Conservation (phyloP, 2,888 invertebrate genomes). For the Conchocele bisecta region DNA sequence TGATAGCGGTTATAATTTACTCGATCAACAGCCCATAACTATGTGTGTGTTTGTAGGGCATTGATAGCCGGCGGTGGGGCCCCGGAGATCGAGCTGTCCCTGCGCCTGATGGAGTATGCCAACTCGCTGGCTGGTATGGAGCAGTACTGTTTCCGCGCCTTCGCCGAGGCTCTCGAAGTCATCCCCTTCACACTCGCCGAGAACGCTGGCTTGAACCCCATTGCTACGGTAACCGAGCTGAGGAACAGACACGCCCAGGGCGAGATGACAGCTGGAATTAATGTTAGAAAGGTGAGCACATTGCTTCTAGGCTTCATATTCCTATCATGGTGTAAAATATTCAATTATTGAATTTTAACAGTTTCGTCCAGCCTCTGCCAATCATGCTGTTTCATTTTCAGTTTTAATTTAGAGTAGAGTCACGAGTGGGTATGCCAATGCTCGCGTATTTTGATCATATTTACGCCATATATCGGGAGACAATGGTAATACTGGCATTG, state of each 20-base stretch:
- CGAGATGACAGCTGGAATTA: conserved; percentile 94
- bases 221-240: conserved; percentile 97
- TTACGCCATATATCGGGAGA: too few species aligned
- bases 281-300: conserved; percentile 89
- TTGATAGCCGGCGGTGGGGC: conserved; percentile 98
- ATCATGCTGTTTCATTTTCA: too few species aligned
- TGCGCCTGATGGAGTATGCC: conserved; percentile 91
- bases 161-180: conserved; percentile 97
- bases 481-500: too few species aligned
- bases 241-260: conserved; percentile 96
- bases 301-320: background rate
- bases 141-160: conserved; percentile 97
- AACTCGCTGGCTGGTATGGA: conserved; percentile 94
- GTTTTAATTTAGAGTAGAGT: too few species aligned
- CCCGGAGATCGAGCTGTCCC: conserved; percentile 96
- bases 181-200: conserved; percentile 95
- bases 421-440: too few species aligned
- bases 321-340: background rate
- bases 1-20: too few species aligned
- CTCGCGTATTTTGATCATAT: too few species aligned
- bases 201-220: conserved; percentile 96
- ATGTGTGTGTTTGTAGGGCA: conserved; percentile 87
- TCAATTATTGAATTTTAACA: too few species aligned
- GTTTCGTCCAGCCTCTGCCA: too few species aligned
- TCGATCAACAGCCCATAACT: too few species aligned